Base-by-base conservation (phyloP, 2,888 invertebrate species). In the Trachelus stipa region DNA sequence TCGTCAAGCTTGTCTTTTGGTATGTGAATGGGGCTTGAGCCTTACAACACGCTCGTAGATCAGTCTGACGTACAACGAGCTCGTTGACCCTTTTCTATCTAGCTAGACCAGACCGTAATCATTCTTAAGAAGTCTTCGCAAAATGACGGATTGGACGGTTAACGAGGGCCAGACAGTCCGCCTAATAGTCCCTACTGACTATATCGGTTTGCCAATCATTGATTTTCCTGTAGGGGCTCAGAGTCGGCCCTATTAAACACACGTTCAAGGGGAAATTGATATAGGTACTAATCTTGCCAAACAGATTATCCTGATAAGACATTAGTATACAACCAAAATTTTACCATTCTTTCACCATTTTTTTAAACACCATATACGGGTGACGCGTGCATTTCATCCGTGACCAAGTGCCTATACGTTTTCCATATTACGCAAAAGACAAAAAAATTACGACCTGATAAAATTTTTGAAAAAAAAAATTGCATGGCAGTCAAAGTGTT, bases 121-220 rank as follows among this genome's bases (percentile, higher is more conserved):
- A 81, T 79, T 81, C 85, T 83, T 86, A 81, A 81, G 82, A 81
- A 84, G 81, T 84, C 81, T 81, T 77, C 74, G 76, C 78, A 76
- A 86, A 86, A 86, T 85, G 87, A 86, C 84, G 84, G 86, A 87
- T 87, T 79, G 84, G 77, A 75, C 78, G 80, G 77, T 82, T 87
- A 85, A 85, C 85, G 84, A 84, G 84, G 83, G 79, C 78, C 71
- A 69, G 74, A 35, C 74, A 71, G 73, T 76, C 75, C 69, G 69
- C 34, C 73, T 75, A 76, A 76, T 71, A 75, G 75, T 23, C 71
- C 56, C 56, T 71, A 35, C 40, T 15, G 40, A 30, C 69, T 34
- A 35, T 35, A 75, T 75, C 78, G 40, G 74, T 69, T 77, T 79
- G 78, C 78, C 80, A 69, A 73, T 79, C 84, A 77, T 79, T 79